Percentiles rank a stretch among this genome's conserved stretches.
Conservation (phyloP, 2,797 vertebrate species). For the Iguana delicatissima region DNA sequence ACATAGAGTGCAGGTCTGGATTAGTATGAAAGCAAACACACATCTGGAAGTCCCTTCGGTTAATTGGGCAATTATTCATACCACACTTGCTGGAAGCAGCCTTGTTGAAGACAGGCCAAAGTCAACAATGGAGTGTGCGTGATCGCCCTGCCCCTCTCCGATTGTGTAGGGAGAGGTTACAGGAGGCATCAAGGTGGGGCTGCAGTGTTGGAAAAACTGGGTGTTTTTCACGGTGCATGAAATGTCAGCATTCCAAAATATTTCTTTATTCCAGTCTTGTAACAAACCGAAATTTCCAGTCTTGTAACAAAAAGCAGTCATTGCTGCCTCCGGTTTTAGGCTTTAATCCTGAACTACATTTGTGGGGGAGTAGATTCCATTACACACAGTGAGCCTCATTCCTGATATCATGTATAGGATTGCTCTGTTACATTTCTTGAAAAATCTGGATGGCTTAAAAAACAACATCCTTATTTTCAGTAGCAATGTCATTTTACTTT, state of each 20-base stretch:
- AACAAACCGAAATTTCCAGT: too few species aligned
- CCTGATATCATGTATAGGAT: background rate
- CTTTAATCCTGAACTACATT: background rate
- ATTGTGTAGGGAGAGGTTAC: slow-evolving; percentile 10
- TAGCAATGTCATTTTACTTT: background rate
- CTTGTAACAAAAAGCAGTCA: background rate
- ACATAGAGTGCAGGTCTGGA: slow-evolving; percentile 64
- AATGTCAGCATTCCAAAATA: background rate
- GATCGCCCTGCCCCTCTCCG: background rate
- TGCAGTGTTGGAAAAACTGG: background rate
- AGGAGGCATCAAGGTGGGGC: background rate
- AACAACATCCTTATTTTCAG: background rate
- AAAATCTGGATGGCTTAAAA: background rate
- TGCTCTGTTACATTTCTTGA: background rate
- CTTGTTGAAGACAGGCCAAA: slow-evolving; percentile 69
- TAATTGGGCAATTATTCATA: slow-evolving; percentile 80
- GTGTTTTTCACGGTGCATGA: background rate
- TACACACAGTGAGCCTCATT: background rate
- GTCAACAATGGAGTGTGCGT: slow-evolving; percentile 63
- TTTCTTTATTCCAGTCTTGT: background rate
- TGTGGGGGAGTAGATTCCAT: too few species aligned
- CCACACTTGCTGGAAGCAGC: slow-evolving; percentile 72
- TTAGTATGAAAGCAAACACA: slow-evolving; percentile 73
- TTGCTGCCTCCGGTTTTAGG: background rate
- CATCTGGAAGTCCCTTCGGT: slow-evolving; percentile 78